Evolutionary conservation across 1,140 invertebrate genomes (phyloP).

Genomic region (Lepidurus packardi): DNA sequence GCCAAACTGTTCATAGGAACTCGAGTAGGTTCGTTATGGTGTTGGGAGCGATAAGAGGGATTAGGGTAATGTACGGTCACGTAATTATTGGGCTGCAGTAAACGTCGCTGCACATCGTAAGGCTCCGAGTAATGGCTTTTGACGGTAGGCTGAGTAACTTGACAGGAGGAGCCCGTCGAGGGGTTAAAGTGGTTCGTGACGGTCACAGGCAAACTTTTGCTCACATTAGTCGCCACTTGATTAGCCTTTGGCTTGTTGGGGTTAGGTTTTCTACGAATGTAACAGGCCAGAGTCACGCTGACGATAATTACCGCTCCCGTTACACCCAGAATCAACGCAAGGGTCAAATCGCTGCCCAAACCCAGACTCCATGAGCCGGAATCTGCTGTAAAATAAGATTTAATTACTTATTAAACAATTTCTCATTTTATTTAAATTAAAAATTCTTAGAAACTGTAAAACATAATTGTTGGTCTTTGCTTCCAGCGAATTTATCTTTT

Average conservation of each 20-base stretch:
- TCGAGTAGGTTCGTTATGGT: neutral
- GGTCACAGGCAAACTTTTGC: neutral
- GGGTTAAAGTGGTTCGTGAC: neutral
- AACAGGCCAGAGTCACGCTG: neutral
- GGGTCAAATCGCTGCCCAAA: neutral
- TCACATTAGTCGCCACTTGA: neutral
- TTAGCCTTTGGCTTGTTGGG: neutral
- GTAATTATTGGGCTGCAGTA: constrained; percentile 10
- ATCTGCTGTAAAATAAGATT: neutral
- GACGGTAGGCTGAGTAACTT: neutral
- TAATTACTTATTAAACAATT: no score
- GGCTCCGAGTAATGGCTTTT: constrained; percentile 3
- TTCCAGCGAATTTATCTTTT: no score
- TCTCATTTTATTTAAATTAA: no score
- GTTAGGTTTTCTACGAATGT: neutral
- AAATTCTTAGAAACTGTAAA: no score
- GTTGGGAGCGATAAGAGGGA: neutral
- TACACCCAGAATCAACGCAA: neutral
- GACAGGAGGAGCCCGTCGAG: neutral
- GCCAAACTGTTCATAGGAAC: constrained; percentile 8
- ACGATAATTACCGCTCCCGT: neutral
- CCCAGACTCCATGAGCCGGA: neutral
- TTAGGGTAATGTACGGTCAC: constrained; percentile 6
- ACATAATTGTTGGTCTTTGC: no score
- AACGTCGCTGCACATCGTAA: neutral